Conservation (phyloP, 2,797 vertebrate genomes). For the Periophthalmus magnuspinnatus region DNA sequence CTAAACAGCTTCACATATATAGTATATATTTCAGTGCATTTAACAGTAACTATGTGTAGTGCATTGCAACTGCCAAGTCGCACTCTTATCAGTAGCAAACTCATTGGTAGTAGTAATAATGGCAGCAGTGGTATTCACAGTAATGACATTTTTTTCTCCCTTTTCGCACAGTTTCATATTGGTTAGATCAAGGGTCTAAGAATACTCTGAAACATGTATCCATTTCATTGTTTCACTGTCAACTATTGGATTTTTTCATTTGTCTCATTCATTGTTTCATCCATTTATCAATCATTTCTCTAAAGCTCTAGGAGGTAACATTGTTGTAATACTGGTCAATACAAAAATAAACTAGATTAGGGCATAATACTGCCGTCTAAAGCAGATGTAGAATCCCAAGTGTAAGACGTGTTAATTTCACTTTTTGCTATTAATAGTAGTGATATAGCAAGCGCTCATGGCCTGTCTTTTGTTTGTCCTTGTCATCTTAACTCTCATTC, state of each 20-base stretch:
- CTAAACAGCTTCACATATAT: slow-evolving; percentile 3
- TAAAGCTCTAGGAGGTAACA: no score
- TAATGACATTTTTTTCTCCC: background rate
- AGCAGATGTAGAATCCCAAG: background rate
- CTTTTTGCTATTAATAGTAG: background rate
- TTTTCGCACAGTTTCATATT: background rate
- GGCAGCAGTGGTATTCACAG: no score
- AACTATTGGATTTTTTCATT: no score
- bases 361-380: no score
- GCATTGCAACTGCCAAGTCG: no score
- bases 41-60: background rate
- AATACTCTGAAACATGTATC: background rate
- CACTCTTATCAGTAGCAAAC: no score
- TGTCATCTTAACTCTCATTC: slow-evolving; percentile 41
- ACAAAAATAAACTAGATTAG: no score
- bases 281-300: no score
- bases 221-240: no score
- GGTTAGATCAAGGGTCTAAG: background rate
- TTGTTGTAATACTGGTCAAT: no score
- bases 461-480: slow-evolving; percentile 61
- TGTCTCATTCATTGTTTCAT: no score
- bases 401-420: background rate
- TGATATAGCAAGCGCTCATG: slow-evolving; percentile 18
- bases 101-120: no score
- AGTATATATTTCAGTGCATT: background rate